Evolutionary conservation across 2,888 invertebrate genomes (phyloP).

Genomic region (Blastobasis lacticolella): DNA sequence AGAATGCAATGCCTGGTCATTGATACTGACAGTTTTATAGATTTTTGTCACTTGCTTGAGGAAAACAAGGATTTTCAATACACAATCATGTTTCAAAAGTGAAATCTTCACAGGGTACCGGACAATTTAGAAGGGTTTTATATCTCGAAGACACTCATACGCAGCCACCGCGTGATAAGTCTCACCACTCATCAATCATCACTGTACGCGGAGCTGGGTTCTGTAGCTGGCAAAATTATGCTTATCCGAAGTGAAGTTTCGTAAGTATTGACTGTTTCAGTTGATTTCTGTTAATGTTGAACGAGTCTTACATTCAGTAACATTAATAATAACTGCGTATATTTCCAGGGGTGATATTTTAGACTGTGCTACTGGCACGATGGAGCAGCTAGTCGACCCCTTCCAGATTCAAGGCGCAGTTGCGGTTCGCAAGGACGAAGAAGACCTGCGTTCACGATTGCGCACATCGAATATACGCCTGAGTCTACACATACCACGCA

Average conservation of each 20-base stretch:
- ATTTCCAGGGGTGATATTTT: conserved; percentile 51
- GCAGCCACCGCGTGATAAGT: conserved; percentile 44
- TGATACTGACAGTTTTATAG: too few species aligned
- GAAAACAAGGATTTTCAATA: too few species aligned
- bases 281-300: too few species aligned
- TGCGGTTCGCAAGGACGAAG: conserved; percentile 13
- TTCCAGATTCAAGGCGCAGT: conserved; percentile 31
- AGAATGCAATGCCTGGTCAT: too few species aligned
- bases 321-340: not conserved
- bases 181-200: conserved; percentile 22
- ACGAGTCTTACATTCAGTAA: too few species aligned
- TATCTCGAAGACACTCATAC: conserved; percentile 47
- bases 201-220: conserved; percentile 23
- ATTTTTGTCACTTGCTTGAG: too few species aligned
- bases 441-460: conserved; percentile 23
- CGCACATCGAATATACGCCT: conserved; percentile 27
- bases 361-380: conserved; percentile 46
- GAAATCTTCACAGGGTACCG: too few species aligned
- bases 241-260: conserved; percentile 43
- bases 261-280: conserved; percentile 27
- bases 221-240: conserved; percentile 30
- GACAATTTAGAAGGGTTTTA: conserved; percentile 47
- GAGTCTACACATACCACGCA: conserved; percentile 35
- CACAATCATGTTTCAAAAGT: too few species aligned
- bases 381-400: conserved; percentile 40